Percentiles rank a stretch among this genome's conserved stretches.
These are phyloP conservation scores for Idaea straminata DNA, from an alignment of 2,888 invertebrate species.

Conservation along the genomic window DNA sequence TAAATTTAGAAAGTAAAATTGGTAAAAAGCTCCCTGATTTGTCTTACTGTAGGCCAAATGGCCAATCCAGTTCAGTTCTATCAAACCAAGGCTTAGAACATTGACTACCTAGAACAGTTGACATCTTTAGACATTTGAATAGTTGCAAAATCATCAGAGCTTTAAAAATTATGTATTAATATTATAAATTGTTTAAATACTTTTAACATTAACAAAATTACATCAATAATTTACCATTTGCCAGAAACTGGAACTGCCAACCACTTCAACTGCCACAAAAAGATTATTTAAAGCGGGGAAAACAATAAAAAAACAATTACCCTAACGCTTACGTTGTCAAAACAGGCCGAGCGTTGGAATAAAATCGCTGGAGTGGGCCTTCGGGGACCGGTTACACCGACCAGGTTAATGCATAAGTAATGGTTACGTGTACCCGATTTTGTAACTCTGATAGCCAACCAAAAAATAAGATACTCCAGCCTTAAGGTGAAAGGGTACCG, in stretches of 20 bases:
- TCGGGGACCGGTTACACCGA: constrained; percentile 76
- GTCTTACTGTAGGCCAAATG: too few species aligned
- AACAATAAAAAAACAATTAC: constrained; percentile 25
- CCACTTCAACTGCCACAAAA: background rate
- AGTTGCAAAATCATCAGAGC: too few species aligned
- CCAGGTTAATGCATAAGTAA: constrained; percentile 82
- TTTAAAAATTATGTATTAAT: too few species aligned
- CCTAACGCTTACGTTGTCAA: constrained; percentile 29
- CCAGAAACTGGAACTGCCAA: background rate
- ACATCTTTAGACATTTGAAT: too few species aligned
- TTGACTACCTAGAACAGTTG: too few species aligned
- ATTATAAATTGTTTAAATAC: background rate
- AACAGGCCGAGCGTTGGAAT: constrained; percentile 48
- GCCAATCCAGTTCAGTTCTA: too few species aligned
- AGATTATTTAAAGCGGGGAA: constrained; percentile 32
- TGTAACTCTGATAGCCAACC: constrained; percentile 10
- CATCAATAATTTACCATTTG: background rate
- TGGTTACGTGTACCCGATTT: constrained; percentile 59
- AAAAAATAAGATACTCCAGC: too few species aligned
- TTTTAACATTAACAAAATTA: background rate
- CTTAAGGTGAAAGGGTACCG: too few species aligned
- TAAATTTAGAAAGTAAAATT: too few species aligned
- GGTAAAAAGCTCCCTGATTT: too few species aligned
- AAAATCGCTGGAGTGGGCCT: constrained; percentile 57
- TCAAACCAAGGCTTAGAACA: too few species aligned